Percentiles rank a stretch among this genome's conserved stretches.
Evolutionary conservation across 35 echinoderm and acorn worm genomes (phyloP).

Genomic region (Lytechinus pictus): DNA sequence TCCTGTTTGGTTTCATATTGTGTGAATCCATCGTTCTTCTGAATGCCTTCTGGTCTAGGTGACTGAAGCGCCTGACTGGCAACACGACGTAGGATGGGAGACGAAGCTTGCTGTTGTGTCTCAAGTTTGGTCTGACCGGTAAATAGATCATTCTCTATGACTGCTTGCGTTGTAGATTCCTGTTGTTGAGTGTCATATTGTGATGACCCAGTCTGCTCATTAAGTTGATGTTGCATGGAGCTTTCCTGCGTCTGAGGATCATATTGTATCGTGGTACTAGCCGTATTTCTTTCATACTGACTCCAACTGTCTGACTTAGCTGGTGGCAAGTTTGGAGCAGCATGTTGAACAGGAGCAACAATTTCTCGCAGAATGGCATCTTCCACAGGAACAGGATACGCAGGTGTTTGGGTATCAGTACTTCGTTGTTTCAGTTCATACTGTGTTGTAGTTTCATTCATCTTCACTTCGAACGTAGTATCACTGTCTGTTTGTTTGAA

Average conservation of each 20-base stretch:
- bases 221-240: neutral
- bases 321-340: neutral
- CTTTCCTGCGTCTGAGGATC: neutral
- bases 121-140: neutral
- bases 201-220: neutral
- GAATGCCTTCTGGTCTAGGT: neutral
- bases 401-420: neutral
- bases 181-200: neutral
- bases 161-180: neutral
- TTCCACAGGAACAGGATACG: neutral
- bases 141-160: neutral
- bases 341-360: neutral
- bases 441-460: neutral
- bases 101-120: neutral
- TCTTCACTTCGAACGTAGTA: neutral
- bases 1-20: conserved; percentile 4
- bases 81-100: neutral
- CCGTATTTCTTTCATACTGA: neutral
- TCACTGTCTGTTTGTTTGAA: neutral
- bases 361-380: neutral
- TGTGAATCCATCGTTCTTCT: neutral
- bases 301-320: neutral
- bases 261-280: neutral
- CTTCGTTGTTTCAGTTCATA: neutral
- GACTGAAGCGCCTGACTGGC: neutral